Evolutionary conservation across 1,140 invertebrate genomes (phyloP).

Genomic region (Halesus radiatus): DNA sequence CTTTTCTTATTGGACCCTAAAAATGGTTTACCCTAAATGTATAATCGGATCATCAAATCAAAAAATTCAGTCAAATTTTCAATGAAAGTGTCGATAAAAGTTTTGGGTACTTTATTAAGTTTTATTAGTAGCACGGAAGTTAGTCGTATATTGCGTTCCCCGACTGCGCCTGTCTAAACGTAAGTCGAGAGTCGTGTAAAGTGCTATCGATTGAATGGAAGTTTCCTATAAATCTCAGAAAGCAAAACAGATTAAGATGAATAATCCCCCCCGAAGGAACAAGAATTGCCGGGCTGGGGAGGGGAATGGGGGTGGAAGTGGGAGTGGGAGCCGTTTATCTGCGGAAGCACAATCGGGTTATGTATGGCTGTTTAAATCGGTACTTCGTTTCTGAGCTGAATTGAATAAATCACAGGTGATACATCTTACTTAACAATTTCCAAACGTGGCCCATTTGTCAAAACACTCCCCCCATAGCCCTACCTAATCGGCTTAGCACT

Average conservation of each 20-base stretch:
- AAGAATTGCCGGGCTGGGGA: background rate
- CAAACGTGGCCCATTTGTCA: slow-evolving; percentile 55
- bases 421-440: slow-evolving; percentile 58
- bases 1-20: slow-evolving; percentile 24
- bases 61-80: background rate
- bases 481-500: no score
- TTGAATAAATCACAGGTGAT: slow-evolving; percentile 56
- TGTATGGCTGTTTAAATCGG: slow-evolving; percentile 53
- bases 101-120: background rate
- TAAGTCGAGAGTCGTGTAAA: slow-evolving; percentile 16
- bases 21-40: slow-evolving; percentile 2
- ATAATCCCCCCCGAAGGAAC: background rate
- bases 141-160: background rate
- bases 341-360: slow-evolving; percentile 46
- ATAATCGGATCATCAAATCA: slow-evolving; percentile 1
- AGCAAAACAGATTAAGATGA: slow-evolving; percentile 30
- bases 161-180: background rate
- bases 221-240: slow-evolving; percentile 22
- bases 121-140: background rate
- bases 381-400: slow-evolving; percentile 50
- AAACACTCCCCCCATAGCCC: slow-evolving; percentile 27
- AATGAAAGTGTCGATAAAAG: background rate
- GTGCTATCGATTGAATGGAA: slow-evolving; percentile 15
- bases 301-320: background rate
- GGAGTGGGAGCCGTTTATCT: slow-evolving; percentile 50